A percentile compares a stretch with the other conserved stretches of the same genome.
Evolutionary conservation across 2,797 vertebrate species (phyloP).

Genomic region (Danio aesculapii): DNA sequence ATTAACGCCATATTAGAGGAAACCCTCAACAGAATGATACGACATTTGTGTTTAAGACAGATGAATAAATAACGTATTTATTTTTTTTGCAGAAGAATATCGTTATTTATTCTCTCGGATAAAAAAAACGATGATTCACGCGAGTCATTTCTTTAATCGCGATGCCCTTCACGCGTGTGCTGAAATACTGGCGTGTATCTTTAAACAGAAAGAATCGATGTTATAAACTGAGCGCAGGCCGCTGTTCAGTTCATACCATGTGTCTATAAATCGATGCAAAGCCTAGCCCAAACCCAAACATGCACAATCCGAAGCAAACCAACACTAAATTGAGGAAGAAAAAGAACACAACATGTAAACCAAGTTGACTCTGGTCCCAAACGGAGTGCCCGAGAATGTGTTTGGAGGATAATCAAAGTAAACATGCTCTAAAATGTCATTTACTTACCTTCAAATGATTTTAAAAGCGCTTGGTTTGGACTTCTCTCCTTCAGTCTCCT

Average conservation of each 20-base stretch:
- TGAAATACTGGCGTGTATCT: background rate
- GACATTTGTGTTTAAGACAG: background rate
- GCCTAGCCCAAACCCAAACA: constrained; percentile 29
- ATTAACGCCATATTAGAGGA: too few species aligned
- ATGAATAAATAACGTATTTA: background rate
- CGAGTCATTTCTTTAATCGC: constrained; percentile 1
- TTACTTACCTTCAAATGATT: constrained; percentile 33
- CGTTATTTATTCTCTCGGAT: background rate
- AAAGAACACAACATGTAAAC: background rate
- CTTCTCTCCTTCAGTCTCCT: background rate
- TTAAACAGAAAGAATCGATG: background rate
- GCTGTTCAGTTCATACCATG: background rate
- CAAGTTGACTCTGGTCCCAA: background rate
- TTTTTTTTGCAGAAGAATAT: background rate
- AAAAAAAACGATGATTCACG: background rate
- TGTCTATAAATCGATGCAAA: constrained; percentile 19
- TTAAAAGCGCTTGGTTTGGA: background rate
- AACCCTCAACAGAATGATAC: background rate
- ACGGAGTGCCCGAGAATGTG: background rate
- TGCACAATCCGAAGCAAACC: background rate
- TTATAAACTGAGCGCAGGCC: constrained; percentile 11
- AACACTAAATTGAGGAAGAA: background rate
- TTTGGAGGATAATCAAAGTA: constrained; percentile 3
- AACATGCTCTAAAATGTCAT: background rate
- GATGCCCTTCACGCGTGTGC: background rate